Conservation (phyloP, 2,797 vertebrate species). For the Echeneis naucrates region DNA sequence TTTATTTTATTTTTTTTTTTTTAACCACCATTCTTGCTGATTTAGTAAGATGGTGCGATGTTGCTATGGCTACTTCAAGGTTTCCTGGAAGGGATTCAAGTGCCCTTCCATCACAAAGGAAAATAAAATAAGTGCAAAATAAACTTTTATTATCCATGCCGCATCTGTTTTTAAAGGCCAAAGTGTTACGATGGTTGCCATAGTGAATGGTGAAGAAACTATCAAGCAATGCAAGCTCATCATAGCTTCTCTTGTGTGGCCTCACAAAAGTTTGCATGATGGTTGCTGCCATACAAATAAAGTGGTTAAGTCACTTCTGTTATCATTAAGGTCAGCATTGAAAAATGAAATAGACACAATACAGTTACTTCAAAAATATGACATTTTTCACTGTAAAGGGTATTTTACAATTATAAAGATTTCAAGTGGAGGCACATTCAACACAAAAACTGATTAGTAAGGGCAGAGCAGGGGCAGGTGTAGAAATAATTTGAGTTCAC, state of each 20-base stretch:
- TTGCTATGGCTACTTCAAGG: slow-evolving; percentile 75
- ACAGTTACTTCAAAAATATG: background rate
- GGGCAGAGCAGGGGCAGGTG: slow-evolving; percentile 57
- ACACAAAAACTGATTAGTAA: slow-evolving; percentile 5
- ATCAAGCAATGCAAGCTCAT: slow-evolving; percentile 37
- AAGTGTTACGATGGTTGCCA: slow-evolving; percentile 75
- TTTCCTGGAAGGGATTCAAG: slow-evolving; percentile 62
- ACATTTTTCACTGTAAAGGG: slow-evolving; percentile 10
- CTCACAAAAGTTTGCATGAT: slow-evolving; percentile 9
- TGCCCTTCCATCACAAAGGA: slow-evolving; percentile 51
- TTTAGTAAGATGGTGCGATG: slow-evolving; percentile 42
- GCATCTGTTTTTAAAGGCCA: slow-evolving; percentile 57
- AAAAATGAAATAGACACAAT: background rate
- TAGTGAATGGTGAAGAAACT: slow-evolving; percentile 71
- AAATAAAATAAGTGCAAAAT: slow-evolving; percentile 63
- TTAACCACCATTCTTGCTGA: slow-evolving; percentile 22
- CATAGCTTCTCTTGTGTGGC: slow-evolving; percentile 41
- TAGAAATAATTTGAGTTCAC: slow-evolving; percentile 55
- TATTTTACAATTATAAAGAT: too few species aligned
- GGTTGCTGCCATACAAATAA: background rate
- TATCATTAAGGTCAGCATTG: slow-evolving; percentile 33
- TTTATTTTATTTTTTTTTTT: too few species aligned
- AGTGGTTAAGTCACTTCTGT: background rate
- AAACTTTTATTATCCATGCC: slow-evolving; percentile 69
- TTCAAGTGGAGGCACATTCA: background rate